Evolutionary conservation across 1,140 invertebrate genomes (phyloP), one percentile per base, ranked within the genome.

Genomic region (Probaryconus sp.): DNA sequence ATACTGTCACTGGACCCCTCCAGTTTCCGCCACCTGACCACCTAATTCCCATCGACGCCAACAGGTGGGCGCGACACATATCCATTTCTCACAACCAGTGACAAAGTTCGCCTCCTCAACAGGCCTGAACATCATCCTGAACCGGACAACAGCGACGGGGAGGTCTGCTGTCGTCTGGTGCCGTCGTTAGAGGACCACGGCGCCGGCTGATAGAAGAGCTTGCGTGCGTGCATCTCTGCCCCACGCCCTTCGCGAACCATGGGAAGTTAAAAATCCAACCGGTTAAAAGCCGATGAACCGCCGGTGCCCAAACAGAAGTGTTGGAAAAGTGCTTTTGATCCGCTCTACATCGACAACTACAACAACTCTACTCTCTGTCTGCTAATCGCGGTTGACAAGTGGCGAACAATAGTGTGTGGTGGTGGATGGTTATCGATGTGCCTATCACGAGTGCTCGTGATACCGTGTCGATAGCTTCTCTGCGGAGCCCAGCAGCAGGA

Each of bases 371-470:
- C 5, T 14, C 35, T 16, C 35, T 5, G 35, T 17, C n/a, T 3
- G 24, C 47, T 48, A 13, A 35, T 38, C 45, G 67, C 71, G 35
- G 64, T 53, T 47, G 53, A 51, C 42, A 63, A 65, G 31, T 55
- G 51, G 53, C 28, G 48, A 76, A 81, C 80, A 82, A 81, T 82
- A 79, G 80, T 68, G 37, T 53, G 73, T 65, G 45, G 68, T 82
- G 77, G 80, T 68, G 37, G 48, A 75, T 65, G 45, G 68, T 63
- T 80, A 78, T 70, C 78, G 78, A 81, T 82, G 78, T 79, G 70
- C n/a, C n/a, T n/a, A n/a, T n/a, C 71, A 71, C 58, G 68, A 43
- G 64, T 78, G 72, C 68, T 79, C 71, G 79, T 75, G 73, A 61
- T 63, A 77, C 69, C 64, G 77, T 67, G 68, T 76, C 77, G 80